Evolutionary conservation across 2,797 vertebrate genomes (phyloP), one percentile per base, ranked within the genome.

Genomic region (Perdix hodgsoniae): DNA sequence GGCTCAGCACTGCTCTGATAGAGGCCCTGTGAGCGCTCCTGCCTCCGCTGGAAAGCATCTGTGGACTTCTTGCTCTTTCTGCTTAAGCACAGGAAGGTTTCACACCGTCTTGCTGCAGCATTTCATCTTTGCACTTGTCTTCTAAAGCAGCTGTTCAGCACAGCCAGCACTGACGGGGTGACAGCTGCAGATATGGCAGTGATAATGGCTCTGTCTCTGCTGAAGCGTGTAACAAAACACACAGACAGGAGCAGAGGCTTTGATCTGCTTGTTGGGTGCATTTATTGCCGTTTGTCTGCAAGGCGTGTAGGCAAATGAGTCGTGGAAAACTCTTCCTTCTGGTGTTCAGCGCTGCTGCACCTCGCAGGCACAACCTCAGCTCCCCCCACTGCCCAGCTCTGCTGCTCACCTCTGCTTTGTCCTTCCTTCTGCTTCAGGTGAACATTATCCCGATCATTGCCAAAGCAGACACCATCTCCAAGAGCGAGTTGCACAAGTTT

Each of bases 401-500:
- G 50, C 47, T 52, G 50, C 52, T 54, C 29, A 54, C 52, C 52
- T 52, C 52, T 31, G 52, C 16, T 18, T 52, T 31, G 52, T 31
- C 37, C 54, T 35, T 23, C 57, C 35, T 59, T 8, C 50, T 71
- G n/a, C 73, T 49, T 23, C 40, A 99, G 99, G 99, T 99, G 86
- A 99, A 99, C 96, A 99, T 99, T 57, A 99, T 99, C 95, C 99
- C 99, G 2, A 99, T 99, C 67, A 99, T 99, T 19, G 99, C 99
- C 94, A 99, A 99, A 97, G 99, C 99, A 1, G 99, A 99, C 97
- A 99, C 99, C 37, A 99, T 99, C 97, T 99, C 99, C 89, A 99
- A 99, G 97, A 99, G 99, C 1, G 99, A 99, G 94, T 97, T 99
- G 56, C 99, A 99, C 97, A 99, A 99, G 96, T 99, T 99, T 97